These are phyloP conservation scores for Tiliqua scincoides DNA, from an alignment of 2,113 vertebrate species.

Conservation along the genomic window DNA sequence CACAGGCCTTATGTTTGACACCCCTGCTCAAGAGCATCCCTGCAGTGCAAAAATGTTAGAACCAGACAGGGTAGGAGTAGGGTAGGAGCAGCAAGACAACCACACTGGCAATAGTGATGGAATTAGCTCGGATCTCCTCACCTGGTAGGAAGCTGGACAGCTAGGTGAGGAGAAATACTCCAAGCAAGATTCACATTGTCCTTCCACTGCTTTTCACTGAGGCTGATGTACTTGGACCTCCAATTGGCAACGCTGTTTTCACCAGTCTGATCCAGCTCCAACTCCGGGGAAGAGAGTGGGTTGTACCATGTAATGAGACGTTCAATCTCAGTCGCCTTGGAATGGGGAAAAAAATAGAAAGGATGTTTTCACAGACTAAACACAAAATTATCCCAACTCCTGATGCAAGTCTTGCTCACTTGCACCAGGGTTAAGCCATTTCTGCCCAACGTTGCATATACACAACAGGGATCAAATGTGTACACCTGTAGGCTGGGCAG, in stretches of 20 bases:
- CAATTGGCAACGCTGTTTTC: conserved; percentile 96
- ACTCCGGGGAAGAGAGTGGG: conserved; percentile 90
- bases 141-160: conserved; percentile 92
- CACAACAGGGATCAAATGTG: no score
- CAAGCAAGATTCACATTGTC: conserved; percentile 96
- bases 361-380: no score
- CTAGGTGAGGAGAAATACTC: conserved; percentile 94
- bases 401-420: background rate
- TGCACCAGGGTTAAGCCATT: background rate
- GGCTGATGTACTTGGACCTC: conserved; percentile 94
- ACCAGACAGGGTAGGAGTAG: no score
- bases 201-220: conserved; percentile 97
- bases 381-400: background rate
- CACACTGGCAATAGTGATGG: no score
- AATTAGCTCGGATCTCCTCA: conserved; percentile 53
- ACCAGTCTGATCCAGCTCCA: conserved; percentile 91
- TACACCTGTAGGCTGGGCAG: background rate
- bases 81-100: no score
- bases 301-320: conserved; percentile 96
- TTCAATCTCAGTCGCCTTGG: conserved; percentile 93
- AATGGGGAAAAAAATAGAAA: background rate
- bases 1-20: no score
- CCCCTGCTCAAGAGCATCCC: no score
- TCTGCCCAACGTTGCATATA: no score
- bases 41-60: no score